phyloP scores from a whole-genome alignment of 2,113 vertebrate genomes.

The Nesoenas mayeri region DNA sequence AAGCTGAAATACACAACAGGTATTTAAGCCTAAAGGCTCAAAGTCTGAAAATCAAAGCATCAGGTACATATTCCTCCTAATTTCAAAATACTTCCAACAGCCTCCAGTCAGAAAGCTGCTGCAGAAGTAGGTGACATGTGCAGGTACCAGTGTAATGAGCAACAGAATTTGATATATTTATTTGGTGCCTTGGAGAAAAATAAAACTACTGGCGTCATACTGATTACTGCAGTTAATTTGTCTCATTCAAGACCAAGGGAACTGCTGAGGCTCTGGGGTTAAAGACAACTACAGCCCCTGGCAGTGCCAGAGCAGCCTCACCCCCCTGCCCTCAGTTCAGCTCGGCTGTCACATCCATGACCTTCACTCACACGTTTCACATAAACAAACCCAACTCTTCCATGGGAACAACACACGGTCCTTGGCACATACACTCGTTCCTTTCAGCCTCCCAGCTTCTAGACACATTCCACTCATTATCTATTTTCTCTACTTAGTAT shows the following conservation, averaged over 20 bases:
- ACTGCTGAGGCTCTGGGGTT: neutral
- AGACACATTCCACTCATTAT: neutral
- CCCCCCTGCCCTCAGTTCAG: rapidly evolving
- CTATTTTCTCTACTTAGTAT: neutral
- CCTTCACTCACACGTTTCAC: rapidly evolving
- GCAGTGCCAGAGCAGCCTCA: neutral
- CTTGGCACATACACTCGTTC: neutral
- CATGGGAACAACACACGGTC: neutral
- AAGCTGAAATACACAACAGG: neutral
- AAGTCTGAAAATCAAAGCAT: neutral
- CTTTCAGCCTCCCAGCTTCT: neutral
- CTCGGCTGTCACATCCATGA: neutral
- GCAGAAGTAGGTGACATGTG: neutral
- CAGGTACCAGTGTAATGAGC: no score
- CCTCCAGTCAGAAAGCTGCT: neutral
- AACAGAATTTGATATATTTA: neutral
- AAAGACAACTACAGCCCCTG: rapidly evolving
- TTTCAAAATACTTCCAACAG: neutral
- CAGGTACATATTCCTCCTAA: neutral
- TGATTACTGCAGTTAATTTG: no score
- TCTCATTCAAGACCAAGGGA: rapidly evolving
- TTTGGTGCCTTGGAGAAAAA: neutral
- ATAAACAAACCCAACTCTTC: neutral
- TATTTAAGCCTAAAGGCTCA: rapidly evolving
- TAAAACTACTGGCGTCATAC: rapidly evolving